Evolutionary conservation across 92 coral and sea anemone genomes (phyloP).

Genomic region (Zoanthus sansibaricus): DNA sequence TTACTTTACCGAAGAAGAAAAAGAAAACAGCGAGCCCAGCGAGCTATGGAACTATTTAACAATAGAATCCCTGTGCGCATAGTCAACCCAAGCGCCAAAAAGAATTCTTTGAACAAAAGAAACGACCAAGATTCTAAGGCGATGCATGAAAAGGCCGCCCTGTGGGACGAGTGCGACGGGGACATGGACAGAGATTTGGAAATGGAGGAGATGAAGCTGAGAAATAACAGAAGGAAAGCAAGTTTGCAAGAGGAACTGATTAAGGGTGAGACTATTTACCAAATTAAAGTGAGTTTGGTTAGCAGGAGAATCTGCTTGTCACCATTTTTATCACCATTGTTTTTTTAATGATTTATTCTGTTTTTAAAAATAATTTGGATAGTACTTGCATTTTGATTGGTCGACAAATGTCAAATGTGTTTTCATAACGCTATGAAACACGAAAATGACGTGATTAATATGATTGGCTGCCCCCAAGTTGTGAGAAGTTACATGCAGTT

Average conservation of each 20-base stretch:
- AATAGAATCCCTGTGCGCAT: constrained; percentile 74
- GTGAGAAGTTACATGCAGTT: too few relatives aligned
- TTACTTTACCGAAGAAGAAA: constrained; percentile 69
- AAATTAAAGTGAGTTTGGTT: not conserved
- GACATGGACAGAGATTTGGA: constrained; percentile 50
- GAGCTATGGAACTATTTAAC: constrained; percentile 45
- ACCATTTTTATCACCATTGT: not conserved
- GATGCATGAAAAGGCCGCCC: constrained; percentile 56
- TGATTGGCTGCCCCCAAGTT: too few relatives aligned
- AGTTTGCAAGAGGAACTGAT: constrained; percentile 64
- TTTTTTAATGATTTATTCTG: too few relatives aligned
- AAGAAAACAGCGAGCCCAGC: constrained; percentile 58
- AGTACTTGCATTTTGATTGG: too few relatives aligned
- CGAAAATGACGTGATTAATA: too few relatives aligned
- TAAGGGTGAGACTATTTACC: constrained; percentile 36
- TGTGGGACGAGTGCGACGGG: constrained; percentile 46
- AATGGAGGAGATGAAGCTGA: constrained; percentile 43
- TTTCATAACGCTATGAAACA: too few relatives aligned
- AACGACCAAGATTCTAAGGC: constrained; percentile 64
- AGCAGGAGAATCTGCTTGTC: not conserved
- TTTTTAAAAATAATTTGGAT: too few relatives aligned
- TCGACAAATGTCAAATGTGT: too few relatives aligned
- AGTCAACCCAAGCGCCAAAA: constrained; percentile 82
- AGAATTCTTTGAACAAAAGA: constrained; percentile 78
- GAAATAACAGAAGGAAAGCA: constrained; percentile 61